Conservation (phyloP, 2,888 invertebrate species). For the Heliconius erato region DNA sequence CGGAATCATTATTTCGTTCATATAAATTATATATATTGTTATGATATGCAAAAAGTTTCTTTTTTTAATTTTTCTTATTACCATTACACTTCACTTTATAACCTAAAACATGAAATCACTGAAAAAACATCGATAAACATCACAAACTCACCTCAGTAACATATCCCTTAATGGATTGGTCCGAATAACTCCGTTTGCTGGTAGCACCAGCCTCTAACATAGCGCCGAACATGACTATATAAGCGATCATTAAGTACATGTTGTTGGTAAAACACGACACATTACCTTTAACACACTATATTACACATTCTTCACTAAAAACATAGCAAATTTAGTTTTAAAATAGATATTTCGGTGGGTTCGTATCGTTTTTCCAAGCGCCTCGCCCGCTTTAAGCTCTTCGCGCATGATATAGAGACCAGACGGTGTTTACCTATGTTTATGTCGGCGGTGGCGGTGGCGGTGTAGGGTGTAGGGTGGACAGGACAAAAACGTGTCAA, state of each 20-base stretch:
- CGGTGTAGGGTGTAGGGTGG: constrained; percentile 7
- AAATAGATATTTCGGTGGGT: constrained; percentile 62
- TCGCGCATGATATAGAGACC: constrained; percentile 42
- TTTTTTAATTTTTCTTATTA: too few relatives aligned
- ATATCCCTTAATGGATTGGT: constrained; percentile 92
- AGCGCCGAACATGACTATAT: constrained; percentile 71
- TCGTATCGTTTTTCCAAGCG: constrained; percentile 71
- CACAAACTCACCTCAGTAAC: constrained; percentile 89
- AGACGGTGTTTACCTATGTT: constrained; percentile 37
- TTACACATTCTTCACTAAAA: constrained; percentile 67
- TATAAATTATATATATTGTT: not conserved
- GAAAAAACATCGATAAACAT: not conserved
- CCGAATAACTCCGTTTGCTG: constrained; percentile 90
- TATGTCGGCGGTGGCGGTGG: constrained; percentile 23
- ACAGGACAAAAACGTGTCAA: constrained; percentile 37
- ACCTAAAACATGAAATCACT: not conserved
- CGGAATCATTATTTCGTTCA: not conserved
- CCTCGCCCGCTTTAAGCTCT: constrained; percentile 61
- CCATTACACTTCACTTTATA: constrained; percentile 7
- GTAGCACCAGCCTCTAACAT: constrained; percentile 73
- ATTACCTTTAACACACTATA: constrained; percentile 42
- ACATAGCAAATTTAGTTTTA: constrained; percentile 72
- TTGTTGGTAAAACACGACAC: constrained; percentile 67
- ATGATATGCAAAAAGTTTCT: too few relatives aligned
- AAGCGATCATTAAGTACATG: constrained; percentile 69